These are phyloP conservation scores for Myiotriccus ornatus DNA, from an alignment of 2,797 vertebrate species.

Conservation along the genomic window DNA sequence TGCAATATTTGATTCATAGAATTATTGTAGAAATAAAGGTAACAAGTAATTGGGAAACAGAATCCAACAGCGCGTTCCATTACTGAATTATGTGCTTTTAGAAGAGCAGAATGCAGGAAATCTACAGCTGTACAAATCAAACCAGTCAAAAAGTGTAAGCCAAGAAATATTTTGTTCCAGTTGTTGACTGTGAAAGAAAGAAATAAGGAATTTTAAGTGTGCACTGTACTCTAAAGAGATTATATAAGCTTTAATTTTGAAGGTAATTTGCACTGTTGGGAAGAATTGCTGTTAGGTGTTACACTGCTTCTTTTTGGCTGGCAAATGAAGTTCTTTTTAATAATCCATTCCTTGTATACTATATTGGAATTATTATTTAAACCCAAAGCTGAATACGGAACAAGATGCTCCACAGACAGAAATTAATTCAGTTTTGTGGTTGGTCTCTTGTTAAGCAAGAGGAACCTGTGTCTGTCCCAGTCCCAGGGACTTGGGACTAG, in stretches of 20 bases:
- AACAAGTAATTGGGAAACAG: neutral
- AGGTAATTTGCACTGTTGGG: neutral
- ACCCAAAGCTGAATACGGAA: neutral
- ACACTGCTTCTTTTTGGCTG: neutral
- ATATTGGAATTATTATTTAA: neutral
- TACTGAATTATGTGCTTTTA: neutral
- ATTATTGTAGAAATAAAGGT: neutral
- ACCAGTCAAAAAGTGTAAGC: neutral
- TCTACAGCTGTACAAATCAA: neutral
- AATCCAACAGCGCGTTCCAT: neutral
- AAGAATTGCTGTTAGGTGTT: neutral
- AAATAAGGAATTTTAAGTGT: neutral
- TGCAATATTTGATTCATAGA: neutral
- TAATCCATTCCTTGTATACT: neutral
- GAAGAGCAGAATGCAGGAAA: neutral
- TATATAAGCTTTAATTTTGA: neutral
- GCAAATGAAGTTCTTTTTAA: neutral
- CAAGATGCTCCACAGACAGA: neutral
- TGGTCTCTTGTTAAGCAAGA: neutral
- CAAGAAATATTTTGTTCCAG: neutral
- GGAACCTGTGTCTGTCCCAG: neutral
- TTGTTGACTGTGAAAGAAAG: neutral
- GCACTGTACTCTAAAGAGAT: neutral
- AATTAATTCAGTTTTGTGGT: neutral
- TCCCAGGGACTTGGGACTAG: neutral